phyloP scores from a whole-genome alignment of 2,113 vertebrate genomes.

The Chaetops frenatus region DNA sequence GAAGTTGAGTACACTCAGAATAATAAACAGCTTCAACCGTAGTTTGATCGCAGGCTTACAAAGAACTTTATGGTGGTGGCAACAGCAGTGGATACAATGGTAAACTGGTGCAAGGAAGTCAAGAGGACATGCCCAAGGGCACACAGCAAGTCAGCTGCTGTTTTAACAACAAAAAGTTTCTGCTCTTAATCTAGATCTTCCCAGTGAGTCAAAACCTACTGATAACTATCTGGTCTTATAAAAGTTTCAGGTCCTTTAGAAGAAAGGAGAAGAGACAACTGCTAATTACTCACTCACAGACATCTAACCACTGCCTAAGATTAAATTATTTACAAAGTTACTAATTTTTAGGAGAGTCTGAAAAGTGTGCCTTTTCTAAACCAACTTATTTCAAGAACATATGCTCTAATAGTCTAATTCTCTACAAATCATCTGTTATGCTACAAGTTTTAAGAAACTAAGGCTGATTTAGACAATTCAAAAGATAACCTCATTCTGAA shows the following conservation, averaged over 20 bases:
- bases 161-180: conserved; percentile 4
- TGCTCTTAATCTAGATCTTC: neutral
- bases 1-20: neutral
- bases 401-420: neutral
- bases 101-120: neutral
- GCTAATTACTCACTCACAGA: neutral
- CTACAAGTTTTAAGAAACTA: neutral
- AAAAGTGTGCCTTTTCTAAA: neutral
- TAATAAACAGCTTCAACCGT: neutral
- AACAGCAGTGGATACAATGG: neutral
- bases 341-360: neutral
- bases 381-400: neutral
- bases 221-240: neutral
- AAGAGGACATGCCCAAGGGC: neutral
- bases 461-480: neutral
- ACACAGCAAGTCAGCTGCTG: neutral
- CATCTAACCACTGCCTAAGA: neutral
- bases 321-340: neutral
- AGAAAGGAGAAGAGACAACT: neutral
- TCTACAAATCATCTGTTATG: neutral
- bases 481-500: neutral
- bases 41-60: neutral
- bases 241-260: neutral
- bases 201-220: neutral
- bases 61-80: neutral